Evolutionary conservation across 2,113 vertebrate genomes (phyloP).

Genomic region (Grus americana): DNA sequence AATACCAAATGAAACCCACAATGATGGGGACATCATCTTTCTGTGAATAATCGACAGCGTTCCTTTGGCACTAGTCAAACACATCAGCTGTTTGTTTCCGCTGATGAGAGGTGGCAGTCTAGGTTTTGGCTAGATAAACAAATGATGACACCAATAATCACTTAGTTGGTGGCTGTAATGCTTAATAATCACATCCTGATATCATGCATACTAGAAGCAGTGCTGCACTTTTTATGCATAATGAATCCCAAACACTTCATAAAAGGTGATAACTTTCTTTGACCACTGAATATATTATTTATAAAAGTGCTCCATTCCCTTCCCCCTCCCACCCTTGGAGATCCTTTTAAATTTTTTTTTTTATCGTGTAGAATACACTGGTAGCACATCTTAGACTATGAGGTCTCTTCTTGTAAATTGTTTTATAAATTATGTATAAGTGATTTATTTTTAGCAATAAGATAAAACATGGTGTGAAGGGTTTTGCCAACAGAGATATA

Average conservation of each 20-base stretch:
- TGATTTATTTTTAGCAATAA: conserved; percentile 79
- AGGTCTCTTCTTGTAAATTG: conserved; percentile 44
- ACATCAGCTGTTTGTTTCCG: conserved; percentile 70
- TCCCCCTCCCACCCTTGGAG: conserved; percentile 53
- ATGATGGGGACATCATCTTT: conserved; percentile 47
- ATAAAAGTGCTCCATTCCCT: conserved; percentile 64
- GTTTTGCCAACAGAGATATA: conserved; percentile 59
- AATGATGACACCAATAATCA: conserved; percentile 69
- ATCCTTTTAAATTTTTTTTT: conserved; percentile 38
- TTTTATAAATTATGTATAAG: background rate
- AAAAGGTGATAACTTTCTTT: conserved; percentile 79
- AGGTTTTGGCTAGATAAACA: conserved; percentile 72
- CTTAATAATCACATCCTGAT: conserved; percentile 45
- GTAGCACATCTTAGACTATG: conserved; percentile 71
- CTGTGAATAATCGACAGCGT: conserved; percentile 55
- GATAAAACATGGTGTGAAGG: conserved; percentile 70
- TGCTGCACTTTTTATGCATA: conserved; percentile 69
- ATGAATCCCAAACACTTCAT: conserved; percentile 76
- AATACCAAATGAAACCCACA: conserved; percentile 76
- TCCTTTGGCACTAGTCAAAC: conserved; percentile 58
- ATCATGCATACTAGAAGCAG: background rate
- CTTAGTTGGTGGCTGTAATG: conserved; percentile 58
- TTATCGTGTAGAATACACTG: conserved; percentile 40
- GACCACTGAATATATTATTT: conserved; percentile 80
- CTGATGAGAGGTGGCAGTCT: conserved; percentile 73